A percentile compares a stretch with the other conserved stretches of the same genome.
These are phyloP conservation scores for Mormoops blainvillei DNA, from an alignment of 2,113 vertebrate genomes.

Conservation along the genomic window DNA sequence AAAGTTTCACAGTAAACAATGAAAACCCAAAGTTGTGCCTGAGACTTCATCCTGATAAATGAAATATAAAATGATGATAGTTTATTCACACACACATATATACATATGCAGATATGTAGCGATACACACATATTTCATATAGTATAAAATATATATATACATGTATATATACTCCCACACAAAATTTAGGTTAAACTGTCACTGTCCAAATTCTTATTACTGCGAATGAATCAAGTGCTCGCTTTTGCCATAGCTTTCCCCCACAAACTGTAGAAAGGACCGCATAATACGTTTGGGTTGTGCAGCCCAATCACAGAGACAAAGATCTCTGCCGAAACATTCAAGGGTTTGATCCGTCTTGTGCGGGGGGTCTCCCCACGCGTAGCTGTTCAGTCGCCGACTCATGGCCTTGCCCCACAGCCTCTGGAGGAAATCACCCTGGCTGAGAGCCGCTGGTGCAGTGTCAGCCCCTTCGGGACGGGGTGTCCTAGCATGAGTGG, in stretches of 20 bases:
- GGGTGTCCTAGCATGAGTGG: background rate
- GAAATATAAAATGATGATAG: background rate
- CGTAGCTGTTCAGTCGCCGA: background rate
- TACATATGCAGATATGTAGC: background rate
- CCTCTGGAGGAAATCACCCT: background rate
- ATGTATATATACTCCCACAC: background rate
- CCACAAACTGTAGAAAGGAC: background rate
- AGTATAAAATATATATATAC: background rate
- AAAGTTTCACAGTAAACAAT: background rate
- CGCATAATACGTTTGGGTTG: background rate
- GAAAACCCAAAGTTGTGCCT: background rate
- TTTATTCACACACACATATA: background rate
- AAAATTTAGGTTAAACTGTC: background rate
- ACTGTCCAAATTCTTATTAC: background rate
- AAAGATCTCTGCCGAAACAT: background rate
- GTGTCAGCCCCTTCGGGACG: background rate
- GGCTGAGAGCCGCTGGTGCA: background rate
- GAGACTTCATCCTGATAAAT: background rate
- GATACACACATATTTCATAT: background rate
- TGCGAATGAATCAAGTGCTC: background rate
- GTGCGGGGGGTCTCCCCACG: background rate
- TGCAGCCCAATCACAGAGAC: background rate
- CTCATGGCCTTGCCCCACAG: accelerated
- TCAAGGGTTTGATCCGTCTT: background rate
- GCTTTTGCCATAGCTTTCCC: background rate